phyloP scores from a whole-genome alignment of 1,140 invertebrate species.

The Probaryconus sp. region DNA sequence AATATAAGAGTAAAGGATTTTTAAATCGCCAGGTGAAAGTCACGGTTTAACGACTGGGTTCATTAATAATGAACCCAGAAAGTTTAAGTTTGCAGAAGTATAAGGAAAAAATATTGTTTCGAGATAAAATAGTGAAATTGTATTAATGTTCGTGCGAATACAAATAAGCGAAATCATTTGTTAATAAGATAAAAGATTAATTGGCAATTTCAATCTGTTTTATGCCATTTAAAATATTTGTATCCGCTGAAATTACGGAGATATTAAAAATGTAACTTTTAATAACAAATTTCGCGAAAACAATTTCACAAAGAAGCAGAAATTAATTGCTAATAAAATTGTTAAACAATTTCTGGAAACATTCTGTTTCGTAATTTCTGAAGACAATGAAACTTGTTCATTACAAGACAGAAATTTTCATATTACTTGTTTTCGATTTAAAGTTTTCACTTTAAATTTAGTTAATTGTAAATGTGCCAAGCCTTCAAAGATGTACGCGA shows the following conservation, averaged over 20 bases:
- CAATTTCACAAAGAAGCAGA: too few relatives aligned
- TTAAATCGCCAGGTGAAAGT: constrained; percentile 54
- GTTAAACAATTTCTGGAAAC: too few relatives aligned
- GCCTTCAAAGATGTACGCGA: constrained; percentile 17
- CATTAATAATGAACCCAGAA: constrained; percentile 52
- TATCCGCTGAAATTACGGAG: too few relatives aligned
- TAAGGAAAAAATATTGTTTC: constrained; percentile 23
- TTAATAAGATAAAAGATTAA: too few relatives aligned
- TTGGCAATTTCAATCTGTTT: too few relatives aligned
- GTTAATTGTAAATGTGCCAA: constrained; percentile 31
- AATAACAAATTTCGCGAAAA: too few relatives aligned
- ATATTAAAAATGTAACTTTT: too few relatives aligned
- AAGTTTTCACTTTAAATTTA: constrained; percentile 1
- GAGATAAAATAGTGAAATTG: constrained; percentile 20
- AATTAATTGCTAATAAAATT: too few relatives aligned
- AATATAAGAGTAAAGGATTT: constrained; percentile 49
- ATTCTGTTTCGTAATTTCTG: too few relatives aligned
- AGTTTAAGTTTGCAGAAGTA: constrained; percentile 28
- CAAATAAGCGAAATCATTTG: constrained; percentile 6
- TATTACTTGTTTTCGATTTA: not conserved
- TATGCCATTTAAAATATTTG: too few relatives aligned
- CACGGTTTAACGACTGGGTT: constrained; percentile 47
- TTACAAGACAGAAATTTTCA: too few relatives aligned
- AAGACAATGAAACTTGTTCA: too few relatives aligned
- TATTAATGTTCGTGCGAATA: not conserved